A percentile compares a stretch with the other conserved stretches of the same genome.
Conservation (phyloP, 2,113 vertebrate species). For the Nibea coibor region DNA sequence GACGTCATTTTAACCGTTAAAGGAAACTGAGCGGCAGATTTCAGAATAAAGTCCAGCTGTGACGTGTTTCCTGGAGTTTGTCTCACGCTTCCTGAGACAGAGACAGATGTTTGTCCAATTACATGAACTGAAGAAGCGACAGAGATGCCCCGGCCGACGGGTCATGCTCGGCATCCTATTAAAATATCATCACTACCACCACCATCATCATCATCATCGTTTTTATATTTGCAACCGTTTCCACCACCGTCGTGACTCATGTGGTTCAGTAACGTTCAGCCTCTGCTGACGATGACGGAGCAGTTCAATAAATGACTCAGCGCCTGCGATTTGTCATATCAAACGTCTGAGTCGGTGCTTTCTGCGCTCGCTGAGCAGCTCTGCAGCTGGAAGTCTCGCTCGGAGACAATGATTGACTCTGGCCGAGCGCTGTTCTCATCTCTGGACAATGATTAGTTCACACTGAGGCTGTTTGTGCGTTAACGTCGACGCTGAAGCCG, state of each 20-base stretch:
- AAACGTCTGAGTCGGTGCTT: background rate
- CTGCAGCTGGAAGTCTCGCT: background rate
- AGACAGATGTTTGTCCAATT: background rate
- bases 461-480: background rate
- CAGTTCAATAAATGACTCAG: background rate
- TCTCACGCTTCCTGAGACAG: background rate
- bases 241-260: no score
- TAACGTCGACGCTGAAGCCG: background rate
- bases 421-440: constrained; percentile 5
- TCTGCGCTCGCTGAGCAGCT: background rate
- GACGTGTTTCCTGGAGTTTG: no score
- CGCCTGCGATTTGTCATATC: background rate
- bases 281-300: background rate
- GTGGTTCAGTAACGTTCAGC: background rate
- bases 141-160: no score
- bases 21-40: background rate
- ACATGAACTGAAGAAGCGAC: no score
- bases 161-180: no score
- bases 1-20: background rate
- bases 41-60: background rate
- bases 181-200: no score
- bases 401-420: background rate
- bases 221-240: no score
- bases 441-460: constrained; percentile 24
- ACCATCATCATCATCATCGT: no score